Evolutionary conservation across 2,113 vertebrate genomes (phyloP), one percentile per base, ranked within the genome.

Genomic region (Notarius lentiginosus): DNA sequence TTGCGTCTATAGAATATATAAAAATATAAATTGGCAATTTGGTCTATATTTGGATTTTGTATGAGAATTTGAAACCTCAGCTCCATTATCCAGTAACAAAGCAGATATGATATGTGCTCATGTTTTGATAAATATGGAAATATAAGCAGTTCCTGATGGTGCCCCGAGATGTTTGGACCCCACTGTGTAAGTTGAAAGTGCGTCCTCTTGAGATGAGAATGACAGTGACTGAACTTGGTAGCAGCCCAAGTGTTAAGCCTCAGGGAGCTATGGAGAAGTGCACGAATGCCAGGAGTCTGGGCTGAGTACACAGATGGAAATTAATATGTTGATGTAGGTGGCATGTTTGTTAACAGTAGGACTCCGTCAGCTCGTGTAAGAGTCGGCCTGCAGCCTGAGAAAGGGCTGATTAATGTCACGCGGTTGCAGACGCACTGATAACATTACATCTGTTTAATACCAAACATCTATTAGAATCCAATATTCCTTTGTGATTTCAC

Each of bases 321-420:
- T 85, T 30, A 87, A 82, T 82, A 92, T 92, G 94, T 93, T 94
- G 93, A 94, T 94, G 93, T 94, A 93, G 91, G 89, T 90, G 91
- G 91, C 93, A 90, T 94, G 92, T 94, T 95, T 94, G 93, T 94
- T 95, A 95, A 94, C 94, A 94, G 93, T 93, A 94, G 92, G 93
- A 94, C 92, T 94, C 93, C 90, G 93, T 95, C 94, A 94, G 92
- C 91, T 92, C 90, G 89, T 93, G 94, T 90, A 93, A 91, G 90
- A 91, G 92, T 53, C 66, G 86, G 72, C 60, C 86, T 58, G 18
- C 92, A 90, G 89, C 34, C 89, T 92, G 92, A 91, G 51, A 72
- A 27, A 72, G 73, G 61, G 47, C 84, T 86, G 81, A 87, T 83
- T 77, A 87, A 83, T 87, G 86, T 87, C 72, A 76, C 55, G 51